Evolutionary conservation across 2,888 invertebrate genomes (phyloP).

Genomic region (Temnothorax rugatulus): DNA sequence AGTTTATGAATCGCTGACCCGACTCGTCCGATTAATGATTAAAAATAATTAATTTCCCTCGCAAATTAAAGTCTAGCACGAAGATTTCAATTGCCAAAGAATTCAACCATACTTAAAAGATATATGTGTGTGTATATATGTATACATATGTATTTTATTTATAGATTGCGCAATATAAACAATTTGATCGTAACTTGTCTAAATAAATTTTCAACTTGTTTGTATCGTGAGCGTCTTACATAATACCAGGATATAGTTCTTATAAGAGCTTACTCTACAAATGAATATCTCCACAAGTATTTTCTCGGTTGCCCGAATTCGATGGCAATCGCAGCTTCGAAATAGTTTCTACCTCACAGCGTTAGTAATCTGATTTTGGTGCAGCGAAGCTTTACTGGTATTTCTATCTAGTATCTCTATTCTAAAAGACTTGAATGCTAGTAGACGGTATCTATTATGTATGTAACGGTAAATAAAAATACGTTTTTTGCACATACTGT

Average conservation of each 20-base stretch:
- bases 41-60: conserved; percentile 13
- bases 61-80: background rate
- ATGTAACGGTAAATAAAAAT: conserved; percentile 17
- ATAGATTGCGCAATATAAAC: background rate
- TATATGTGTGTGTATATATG: background rate
- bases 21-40: background rate
- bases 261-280: conserved; percentile 5
- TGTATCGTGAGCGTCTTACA: background rate
- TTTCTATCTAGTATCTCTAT: background rate
- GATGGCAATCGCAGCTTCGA: conserved; percentile 18
- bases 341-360: background rate
- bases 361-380: conserved; percentile 35
- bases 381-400: conserved; percentile 17
- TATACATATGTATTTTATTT: background rate
- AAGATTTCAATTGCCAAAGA: background rate
- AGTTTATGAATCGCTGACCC: background rate
- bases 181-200: background rate
- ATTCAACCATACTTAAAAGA: background rate
- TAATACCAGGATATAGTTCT: conserved; percentile 8
- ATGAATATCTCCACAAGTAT: conserved; percentile 16
- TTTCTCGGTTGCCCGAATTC: conserved; percentile 2
- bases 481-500: background rate
- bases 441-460: background rate
- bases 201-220: background rate
- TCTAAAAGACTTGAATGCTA: conserved; percentile 12